These are phyloP conservation scores for Perca fluviatilis DNA, from an alignment of 2,113 vertebrate genomes.

Conservation along the genomic window DNA sequence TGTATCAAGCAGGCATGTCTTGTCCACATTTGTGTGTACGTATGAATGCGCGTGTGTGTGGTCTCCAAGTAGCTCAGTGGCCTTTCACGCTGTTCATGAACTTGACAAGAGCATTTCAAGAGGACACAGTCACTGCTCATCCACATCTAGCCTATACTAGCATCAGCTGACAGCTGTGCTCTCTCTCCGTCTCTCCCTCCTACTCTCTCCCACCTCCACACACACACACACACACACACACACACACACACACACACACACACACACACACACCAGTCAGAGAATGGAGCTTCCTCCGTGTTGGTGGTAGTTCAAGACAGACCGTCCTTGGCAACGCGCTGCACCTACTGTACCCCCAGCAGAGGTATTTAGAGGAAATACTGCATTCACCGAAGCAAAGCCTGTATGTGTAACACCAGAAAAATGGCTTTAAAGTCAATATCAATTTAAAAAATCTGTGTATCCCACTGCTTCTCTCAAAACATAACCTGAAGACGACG, in stretches of 20 bases:
- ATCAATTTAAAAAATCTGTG: constrained; percentile 9
- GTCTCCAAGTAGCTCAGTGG: constrained; percentile 53
- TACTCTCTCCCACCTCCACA: constrained; percentile 52
- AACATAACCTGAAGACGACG: constrained; percentile 42
- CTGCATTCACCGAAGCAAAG: background rate
- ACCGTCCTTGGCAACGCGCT: constrained; percentile 35
- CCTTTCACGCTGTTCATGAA: constrained; percentile 63
- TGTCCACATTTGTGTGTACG: background rate
- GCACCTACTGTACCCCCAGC: background rate
- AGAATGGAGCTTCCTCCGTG: constrained; percentile 58
- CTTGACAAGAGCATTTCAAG: constrained; percentile 57
- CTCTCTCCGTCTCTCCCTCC: constrained; percentile 28
- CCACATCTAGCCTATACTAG: constrained; percentile 50
- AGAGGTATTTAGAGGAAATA: constrained; percentile 16
- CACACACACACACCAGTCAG: constrained; percentile 50
- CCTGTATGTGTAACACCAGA: background rate
- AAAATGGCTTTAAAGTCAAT: background rate
- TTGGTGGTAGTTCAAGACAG: constrained; percentile 37
- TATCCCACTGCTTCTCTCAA: constrained; percentile 42
- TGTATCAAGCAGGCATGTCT: background rate
- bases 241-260: constrained; percentile 47
- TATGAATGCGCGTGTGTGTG: background rate
- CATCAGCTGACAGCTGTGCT: constrained; percentile 41
- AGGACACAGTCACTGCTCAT: constrained; percentile 43
- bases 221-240: constrained; percentile 49